Percentiles rank a stretch among this genome's conserved stretches.
Conservation (phyloP, 1,140 invertebrate genomes). For the Archegozetes longisetosus region DNA sequence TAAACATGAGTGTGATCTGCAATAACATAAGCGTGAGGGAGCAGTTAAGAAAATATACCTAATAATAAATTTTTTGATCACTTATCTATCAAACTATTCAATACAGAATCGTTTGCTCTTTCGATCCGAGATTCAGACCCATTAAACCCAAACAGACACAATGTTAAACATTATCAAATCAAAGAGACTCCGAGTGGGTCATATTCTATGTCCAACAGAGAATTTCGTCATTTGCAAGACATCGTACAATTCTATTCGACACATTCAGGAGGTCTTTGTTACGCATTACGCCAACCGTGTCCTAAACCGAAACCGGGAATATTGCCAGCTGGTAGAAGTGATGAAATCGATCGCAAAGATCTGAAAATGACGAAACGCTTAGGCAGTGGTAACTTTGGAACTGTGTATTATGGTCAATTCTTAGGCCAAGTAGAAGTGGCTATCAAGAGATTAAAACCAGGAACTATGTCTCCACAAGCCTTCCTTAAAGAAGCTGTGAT, state of each 20-base stretch:
- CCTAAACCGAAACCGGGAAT: conserved; percentile 75
- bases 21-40: too few species aligned
- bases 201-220: conserved; percentile 77
- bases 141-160: conserved; percentile 44
- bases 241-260: conserved; percentile 75
- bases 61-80: too few species aligned
- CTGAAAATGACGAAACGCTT: conserved; percentile 68
- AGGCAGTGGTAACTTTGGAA: conserved; percentile 92
- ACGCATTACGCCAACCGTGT: conserved; percentile 73
- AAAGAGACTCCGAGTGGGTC: conserved; percentile 75
- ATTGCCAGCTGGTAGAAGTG: conserved; percentile 83
- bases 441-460: conserved; percentile 89
- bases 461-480: conserved; percentile 95
- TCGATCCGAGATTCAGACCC: conserved; percentile 94
- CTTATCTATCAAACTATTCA: too few species aligned
- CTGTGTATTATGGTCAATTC: conserved; percentile 97
- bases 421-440: conserved; percentile 94
- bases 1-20: too few species aligned
- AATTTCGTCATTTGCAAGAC: conserved; percentile 70
- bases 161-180: conserved; percentile 95
- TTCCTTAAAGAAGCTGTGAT: conserved; percentile 96
- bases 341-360: conserved; percentile 76
- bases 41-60: too few species aligned
- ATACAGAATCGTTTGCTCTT: conserved; percentile 69
- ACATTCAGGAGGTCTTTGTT: conserved; percentile 68